These are phyloP conservation scores for Tryphoninae sp. DNA, from an alignment of 2,888 invertebrate species.

Conservation along the genomic window DNA sequence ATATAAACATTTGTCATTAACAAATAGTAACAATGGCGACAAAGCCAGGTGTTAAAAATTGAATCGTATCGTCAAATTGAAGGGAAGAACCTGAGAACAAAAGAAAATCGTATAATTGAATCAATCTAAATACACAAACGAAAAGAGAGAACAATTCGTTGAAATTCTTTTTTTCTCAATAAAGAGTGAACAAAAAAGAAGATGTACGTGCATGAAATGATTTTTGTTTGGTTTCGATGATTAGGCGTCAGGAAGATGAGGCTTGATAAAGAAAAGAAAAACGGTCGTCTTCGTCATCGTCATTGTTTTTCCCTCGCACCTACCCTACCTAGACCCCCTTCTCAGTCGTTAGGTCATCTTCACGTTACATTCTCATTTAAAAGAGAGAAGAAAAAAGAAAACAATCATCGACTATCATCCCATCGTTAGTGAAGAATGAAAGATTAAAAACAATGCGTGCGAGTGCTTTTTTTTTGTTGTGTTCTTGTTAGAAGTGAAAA, in stretches of 20 bases:
- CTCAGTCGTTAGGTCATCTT: conserved; percentile 42
- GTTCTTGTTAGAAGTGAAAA: neutral
- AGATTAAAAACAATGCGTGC: conserved; percentile 14
- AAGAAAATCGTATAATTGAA: neutral
- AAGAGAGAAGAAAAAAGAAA: conserved; percentile 13
- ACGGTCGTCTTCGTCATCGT: conserved; percentile 45
- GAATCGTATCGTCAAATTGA: neutral
- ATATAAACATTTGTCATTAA: too few relatives aligned
- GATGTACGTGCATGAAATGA: conserved; percentile 27
- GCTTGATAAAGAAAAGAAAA: neutral
- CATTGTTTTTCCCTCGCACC: conserved; percentile 7
- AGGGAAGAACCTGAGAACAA: neutral
- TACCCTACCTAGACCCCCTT: conserved; percentile 1
- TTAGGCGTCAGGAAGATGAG: conserved; percentile 12
- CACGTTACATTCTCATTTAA: conserved; percentile 38
- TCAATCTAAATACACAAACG: neutral
- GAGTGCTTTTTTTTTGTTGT: neutral
- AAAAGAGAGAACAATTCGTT: neutral
- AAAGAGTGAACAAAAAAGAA: neutral
- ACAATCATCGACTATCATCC: conserved; percentile 32
- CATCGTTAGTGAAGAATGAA: conserved; percentile 22
- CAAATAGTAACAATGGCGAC: neutral
- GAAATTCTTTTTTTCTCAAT: neutral
- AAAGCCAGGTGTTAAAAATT: conserved; percentile 1
- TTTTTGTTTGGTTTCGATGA: neutral